A percentile compares a stretch with the other conserved stretches of the same genome.
These are phyloP conservation scores for Pandemis corylana DNA, from an alignment of 2,888 invertebrate genomes.

Conservation along the genomic window DNA sequence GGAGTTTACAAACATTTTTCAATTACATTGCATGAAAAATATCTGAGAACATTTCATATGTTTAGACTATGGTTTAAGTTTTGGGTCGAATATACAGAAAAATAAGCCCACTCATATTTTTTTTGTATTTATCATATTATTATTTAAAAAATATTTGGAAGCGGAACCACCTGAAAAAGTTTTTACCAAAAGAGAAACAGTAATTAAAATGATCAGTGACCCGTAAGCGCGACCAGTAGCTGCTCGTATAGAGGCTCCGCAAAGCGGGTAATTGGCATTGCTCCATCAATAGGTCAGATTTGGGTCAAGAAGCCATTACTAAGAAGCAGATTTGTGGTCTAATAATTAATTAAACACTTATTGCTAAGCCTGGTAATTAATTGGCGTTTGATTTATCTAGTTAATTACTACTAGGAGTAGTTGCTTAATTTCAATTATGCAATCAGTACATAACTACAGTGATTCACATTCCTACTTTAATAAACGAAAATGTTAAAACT, in stretches of 20 bases:
- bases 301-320: constrained; percentile 21
- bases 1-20: no score
- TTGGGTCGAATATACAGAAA: no score
- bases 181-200: constrained; percentile 1
- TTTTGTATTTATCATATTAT: no score
- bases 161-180: neutral
- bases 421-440: no score
- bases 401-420: neutral
- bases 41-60: no score
- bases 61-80: no score
- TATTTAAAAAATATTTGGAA: neutral
- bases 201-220: constrained; percentile 1
- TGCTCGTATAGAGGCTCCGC: neutral
- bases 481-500: constrained; percentile 43
- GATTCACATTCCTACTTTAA: neutral
- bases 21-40: no score
- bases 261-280: constrained; percentile 19
- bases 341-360: constrained; percentile 24
- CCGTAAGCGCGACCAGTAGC: neutral
- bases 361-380: constrained; percentile 24
- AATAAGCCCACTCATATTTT: no score
- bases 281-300: constrained; percentile 17
- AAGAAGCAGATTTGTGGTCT: neutral
- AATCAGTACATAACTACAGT: neutral
- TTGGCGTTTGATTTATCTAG: neutral